Evolutionary conservation across 1,140 invertebrate species (phyloP), one percentile per base, ranked within the genome.

Genomic region (Brachionus rubens): DNA sequence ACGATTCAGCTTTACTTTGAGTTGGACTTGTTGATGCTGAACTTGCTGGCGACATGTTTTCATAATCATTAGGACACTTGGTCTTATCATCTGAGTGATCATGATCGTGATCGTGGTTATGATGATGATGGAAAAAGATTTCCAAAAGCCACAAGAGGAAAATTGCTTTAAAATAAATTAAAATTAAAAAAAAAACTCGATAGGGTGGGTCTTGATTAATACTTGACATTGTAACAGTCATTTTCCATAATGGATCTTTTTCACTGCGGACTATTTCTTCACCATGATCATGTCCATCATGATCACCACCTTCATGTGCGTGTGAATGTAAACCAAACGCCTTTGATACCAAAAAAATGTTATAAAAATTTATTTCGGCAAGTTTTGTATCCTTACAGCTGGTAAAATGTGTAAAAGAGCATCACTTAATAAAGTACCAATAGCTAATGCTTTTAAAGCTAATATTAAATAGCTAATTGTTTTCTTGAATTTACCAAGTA

Each of bases 51-150:
- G 21, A 12, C n/a, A 10, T n/a, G 12, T 26, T 21, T 16, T 21
- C 26, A 36, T 72, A 12, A 30, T 50, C 36, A 28, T 10, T 47
- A n/a, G n/a, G n/a, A n/a, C n/a, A 56, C 2, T 33, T 33, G 3
- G 6, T 28, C 4, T 14, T 28, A 36, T 33, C 30, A 28, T 6
- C 19, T 14, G 12, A 12, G n/a, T 56, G 3, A 6, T 28, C 12
- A 21, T 33, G 46, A 40, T 30, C 36, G 9, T 12, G 41, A 28
- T 70, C 47, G 33, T 70, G 67, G 16, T 70, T 3, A n/a, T 72
- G 46, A 72, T 72, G 68, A 50, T 72, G 68, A 52, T 72, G 46
- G 14, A 72, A 72, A 50, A 72, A 72, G 16, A n/a, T 48, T 40
- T 72, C 68, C 30, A 72, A 40, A 9, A 72, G 1, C 68, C 68